Percentiles rank a stretch among this genome's conserved stretches.
phyloP scores from a whole-genome alignment of 2,113 vertebrate species.

The Cephalopterus ornatus region DNA sequence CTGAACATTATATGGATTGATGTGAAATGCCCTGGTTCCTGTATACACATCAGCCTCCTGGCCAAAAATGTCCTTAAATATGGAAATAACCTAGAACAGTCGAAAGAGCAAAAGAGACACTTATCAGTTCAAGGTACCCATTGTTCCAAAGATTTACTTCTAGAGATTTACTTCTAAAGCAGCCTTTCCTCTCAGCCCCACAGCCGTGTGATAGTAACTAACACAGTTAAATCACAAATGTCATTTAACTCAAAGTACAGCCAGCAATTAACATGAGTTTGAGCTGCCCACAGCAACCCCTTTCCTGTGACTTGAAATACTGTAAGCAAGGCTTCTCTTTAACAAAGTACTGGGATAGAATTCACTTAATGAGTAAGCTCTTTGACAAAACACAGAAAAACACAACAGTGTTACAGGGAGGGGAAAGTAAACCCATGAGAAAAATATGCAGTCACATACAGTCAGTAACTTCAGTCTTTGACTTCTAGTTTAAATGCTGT shows the following conservation, averaged over 20 bases:
- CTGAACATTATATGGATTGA: conserved; percentile 91
- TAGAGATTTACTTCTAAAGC: neutral
- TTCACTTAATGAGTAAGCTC: neutral
- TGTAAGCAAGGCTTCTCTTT: neutral
- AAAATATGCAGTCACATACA: neutral
- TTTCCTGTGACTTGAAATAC: neutral
- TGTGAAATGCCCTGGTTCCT: conserved; percentile 87
- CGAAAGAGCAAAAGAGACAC: neutral
- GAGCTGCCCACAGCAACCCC: neutral
- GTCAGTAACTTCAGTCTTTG: neutral
- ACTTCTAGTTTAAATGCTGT: neutral
- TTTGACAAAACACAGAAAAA: neutral
- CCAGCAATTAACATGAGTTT: neutral
- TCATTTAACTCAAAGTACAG: neutral
- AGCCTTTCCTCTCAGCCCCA: neutral
- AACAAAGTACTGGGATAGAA: neutral
- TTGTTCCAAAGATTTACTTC: neutral
- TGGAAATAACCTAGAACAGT: conserved; percentile 78
- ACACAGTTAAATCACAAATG: neutral
- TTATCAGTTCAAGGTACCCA: neutral
- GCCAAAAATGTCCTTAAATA: conserved; percentile 87
- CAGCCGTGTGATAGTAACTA: neutral
- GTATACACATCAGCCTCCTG: conserved; percentile 78
- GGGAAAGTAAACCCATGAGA: neutral
- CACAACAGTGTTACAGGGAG: neutral